Conservation (phyloP, 2,888 invertebrate genomes). For the Argyra leucocephala region DNA sequence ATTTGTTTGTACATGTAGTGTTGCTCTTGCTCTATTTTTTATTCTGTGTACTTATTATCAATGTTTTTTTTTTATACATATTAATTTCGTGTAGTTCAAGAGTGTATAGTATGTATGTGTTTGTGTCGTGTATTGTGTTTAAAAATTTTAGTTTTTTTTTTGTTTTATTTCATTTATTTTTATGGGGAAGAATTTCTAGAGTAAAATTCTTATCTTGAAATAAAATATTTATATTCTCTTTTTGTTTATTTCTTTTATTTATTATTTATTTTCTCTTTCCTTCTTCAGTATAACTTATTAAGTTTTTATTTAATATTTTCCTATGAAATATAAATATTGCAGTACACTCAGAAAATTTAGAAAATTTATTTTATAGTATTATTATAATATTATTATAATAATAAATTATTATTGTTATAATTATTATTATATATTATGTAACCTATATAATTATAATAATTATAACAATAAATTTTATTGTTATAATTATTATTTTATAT, state of each 20-base stretch:
- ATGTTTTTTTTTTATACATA: too few species aligned
- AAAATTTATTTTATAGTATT: too few species aligned
- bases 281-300: not conserved
- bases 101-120: not conserved
- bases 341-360: slow-evolving; percentile 4
- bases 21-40: too few species aligned
- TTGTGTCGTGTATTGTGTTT: not conserved
- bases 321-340: not conserved
- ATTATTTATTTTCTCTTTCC: not conserved
- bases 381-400: too few species aligned
- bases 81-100: too few species aligned
- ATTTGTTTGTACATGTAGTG: not conserved
- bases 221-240: not conserved
- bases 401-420: too few species aligned
- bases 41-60: too few species aligned
- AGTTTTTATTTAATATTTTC: not conserved
- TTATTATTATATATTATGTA: too few species aligned
- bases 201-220: not conserved
- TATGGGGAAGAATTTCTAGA: not conserved
- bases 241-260: not conserved
- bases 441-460: too few species aligned
- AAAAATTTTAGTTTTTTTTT: not conserved
- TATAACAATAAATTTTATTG: too few species aligned
- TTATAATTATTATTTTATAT: too few species aligned
- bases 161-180: not conserved